Evolutionary conservation across 1,140 invertebrate genomes (phyloP).

Genomic region (Orchesella cincta): DNA sequence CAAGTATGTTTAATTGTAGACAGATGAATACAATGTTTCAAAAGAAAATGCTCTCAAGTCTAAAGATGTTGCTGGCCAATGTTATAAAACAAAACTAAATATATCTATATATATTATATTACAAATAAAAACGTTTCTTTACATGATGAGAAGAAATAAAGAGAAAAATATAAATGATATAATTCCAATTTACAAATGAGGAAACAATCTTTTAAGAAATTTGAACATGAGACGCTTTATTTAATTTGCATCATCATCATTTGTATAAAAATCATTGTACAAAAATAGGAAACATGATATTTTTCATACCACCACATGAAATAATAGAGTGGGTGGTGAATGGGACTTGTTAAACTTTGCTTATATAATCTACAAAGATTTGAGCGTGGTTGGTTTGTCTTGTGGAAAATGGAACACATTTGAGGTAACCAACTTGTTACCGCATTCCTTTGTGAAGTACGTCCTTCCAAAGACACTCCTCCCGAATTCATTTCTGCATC

Average conservation of each 20-base stretch:
- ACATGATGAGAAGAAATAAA: background rate
- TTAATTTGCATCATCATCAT: background rate
- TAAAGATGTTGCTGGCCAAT: constrained; percentile 27
- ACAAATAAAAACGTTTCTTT: constrained; percentile 5
- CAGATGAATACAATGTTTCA: background rate
- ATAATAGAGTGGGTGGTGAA: too few relatives aligned
- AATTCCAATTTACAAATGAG: background rate
- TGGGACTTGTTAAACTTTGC: background rate
- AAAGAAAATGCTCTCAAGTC: constrained; percentile 18
- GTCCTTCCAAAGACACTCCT: constrained; percentile 38
- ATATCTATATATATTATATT: background rate
- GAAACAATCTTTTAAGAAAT: too few relatives aligned
- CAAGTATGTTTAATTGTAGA: background rate
- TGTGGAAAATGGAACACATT: constrained; percentile 42
- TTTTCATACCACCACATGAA: too few relatives aligned
- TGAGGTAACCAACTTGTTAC: constrained; percentile 30
- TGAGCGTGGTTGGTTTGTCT: constrained; percentile 26
- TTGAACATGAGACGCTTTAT: too few relatives aligned
- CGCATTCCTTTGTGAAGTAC: constrained; percentile 40
- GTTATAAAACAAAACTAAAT: constrained; percentile 3
- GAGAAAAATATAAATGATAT: background rate
- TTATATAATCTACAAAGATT: constrained; percentile 30
- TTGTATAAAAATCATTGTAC: background rate
- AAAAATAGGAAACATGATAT: too few relatives aligned
- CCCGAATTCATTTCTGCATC: constrained; percentile 41